These are phyloP conservation scores for Busseola fusca DNA, from an alignment of 2,888 invertebrate species.

Conservation along the genomic window DNA sequence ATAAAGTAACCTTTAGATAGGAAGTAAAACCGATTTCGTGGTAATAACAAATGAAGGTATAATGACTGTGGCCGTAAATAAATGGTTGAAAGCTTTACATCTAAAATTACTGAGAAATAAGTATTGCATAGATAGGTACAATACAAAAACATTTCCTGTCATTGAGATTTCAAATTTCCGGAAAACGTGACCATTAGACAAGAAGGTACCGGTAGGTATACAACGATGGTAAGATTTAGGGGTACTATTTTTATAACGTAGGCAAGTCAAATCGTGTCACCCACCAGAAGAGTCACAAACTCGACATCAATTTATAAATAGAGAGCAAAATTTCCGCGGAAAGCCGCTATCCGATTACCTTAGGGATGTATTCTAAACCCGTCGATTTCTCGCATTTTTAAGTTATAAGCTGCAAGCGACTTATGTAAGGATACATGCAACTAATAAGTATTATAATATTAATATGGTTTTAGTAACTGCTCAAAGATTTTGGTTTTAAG, in stretches of 20 bases:
- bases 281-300: slow-evolving; percentile 73
- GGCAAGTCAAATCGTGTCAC: slow-evolving; percentile 70
- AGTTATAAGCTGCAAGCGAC: slow-evolving; percentile 61
- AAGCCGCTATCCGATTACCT: slow-evolving; percentile 84
- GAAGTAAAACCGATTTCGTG: background rate
- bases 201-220: background rate
- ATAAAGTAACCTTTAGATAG: background rate
- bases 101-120: background rate
- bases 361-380: slow-evolving; percentile 78
- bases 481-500: background rate
- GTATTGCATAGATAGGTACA: background rate
- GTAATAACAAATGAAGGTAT: background rate
- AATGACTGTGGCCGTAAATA: background rate
- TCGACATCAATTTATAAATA: slow-evolving; percentile 81
- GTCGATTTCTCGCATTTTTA: slow-evolving; percentile 64
- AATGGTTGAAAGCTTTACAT: background rate
- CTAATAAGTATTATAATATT: background rate
- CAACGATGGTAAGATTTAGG: background rate
- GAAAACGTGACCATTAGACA: background rate
- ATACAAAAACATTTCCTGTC: background rate
- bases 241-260: slow-evolving; percentile 17
- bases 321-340: slow-evolving; percentile 80
- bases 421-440: background rate
- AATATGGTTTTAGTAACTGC: background rate
- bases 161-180: background rate